These are phyloP conservation scores for Origma solitaria DNA, from an alignment of 2,113 vertebrate genomes.

Conservation along the genomic window DNA sequence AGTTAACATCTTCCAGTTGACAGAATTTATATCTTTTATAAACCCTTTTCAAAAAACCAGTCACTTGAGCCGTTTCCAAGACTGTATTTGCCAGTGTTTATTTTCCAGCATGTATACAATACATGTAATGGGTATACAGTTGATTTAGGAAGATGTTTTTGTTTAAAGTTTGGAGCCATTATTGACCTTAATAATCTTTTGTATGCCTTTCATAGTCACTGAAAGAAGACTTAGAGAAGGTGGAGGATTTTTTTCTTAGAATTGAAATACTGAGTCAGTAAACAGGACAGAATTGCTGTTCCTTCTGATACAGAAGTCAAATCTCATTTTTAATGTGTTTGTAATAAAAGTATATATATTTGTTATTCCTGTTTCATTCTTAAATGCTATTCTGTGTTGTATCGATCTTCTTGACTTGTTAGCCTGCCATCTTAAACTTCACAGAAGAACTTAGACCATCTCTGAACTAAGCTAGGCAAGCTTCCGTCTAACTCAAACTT, in stretches of 20 bases:
- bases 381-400: not conserved
- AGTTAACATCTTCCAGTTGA: not conserved
- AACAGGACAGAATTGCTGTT: not conserved
- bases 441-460: not conserved
- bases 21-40: not conserved
- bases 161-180: not conserved
- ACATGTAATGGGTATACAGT: not conserved
- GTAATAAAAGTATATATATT: not conserved
- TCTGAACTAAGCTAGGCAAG: not conserved
- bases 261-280: not conserved
- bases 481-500: not conserved
- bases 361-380: not conserved
- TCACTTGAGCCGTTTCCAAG: slow-evolving; percentile 12
- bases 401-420: not conserved
- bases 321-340: not conserved
- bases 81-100: slow-evolving; percentile 18
- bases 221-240: not conserved
- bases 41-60: not conserved
- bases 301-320: not conserved
- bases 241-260: not conserved
- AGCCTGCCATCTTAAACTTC: not conserved
- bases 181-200: not conserved
- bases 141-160: not conserved
- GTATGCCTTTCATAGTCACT: not conserved
- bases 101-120: slow-evolving; percentile 12